These are phyloP conservation scores for Oryzias javanicus DNA, from an alignment of 2,113 vertebrate species.

Conservation along the genomic window DNA sequence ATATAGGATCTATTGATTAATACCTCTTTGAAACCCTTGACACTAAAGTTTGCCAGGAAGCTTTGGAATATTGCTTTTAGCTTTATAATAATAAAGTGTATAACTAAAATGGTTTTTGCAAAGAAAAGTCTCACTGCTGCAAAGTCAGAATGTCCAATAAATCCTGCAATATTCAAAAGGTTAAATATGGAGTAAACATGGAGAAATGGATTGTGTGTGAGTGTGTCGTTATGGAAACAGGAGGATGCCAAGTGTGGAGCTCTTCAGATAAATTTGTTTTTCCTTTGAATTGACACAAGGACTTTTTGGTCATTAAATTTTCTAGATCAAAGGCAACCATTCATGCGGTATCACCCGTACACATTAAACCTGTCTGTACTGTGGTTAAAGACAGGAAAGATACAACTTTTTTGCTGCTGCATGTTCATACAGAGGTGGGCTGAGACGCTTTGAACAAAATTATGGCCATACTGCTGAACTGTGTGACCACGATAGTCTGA, in stretches of 20 bases:
- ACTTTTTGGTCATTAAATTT: slow-evolving; percentile 57
- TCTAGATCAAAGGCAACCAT: slow-evolving; percentile 58
- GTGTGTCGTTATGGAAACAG: slow-evolving; percentile 13
- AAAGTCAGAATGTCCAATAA: slow-evolving; percentile 16
- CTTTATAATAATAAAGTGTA: not conserved
- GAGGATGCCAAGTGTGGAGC: slow-evolving; percentile 11
- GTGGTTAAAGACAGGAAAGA: too few species aligned
- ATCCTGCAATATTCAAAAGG: slow-evolving; percentile 25
- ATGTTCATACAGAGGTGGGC: too few species aligned
- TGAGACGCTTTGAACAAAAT: too few species aligned
- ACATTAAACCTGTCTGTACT: slow-evolving; percentile 37
- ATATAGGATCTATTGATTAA: not conserved
- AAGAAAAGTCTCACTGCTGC: slow-evolving; percentile 17
- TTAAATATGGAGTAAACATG: not conserved
- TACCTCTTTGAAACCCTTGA: not conserved
- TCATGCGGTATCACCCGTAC: slow-evolving; percentile 43
- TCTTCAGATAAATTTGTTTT: slow-evolving; percentile 17
- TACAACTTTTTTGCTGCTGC: too few species aligned
- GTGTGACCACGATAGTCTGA: too few species aligned
- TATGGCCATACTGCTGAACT: too few species aligned
- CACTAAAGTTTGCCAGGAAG: slow-evolving; percentile 7
- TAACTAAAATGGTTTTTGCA: slow-evolving; percentile 18
- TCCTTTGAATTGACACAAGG: slow-evolving; percentile 55
- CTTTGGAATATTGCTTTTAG: slow-evolving; percentile 19
- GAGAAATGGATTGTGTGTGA: not conserved